These are phyloP conservation scores for Nebria brevicollis DNA, from an alignment of 2,888 invertebrate genomes.

Conservation along the genomic window DNA sequence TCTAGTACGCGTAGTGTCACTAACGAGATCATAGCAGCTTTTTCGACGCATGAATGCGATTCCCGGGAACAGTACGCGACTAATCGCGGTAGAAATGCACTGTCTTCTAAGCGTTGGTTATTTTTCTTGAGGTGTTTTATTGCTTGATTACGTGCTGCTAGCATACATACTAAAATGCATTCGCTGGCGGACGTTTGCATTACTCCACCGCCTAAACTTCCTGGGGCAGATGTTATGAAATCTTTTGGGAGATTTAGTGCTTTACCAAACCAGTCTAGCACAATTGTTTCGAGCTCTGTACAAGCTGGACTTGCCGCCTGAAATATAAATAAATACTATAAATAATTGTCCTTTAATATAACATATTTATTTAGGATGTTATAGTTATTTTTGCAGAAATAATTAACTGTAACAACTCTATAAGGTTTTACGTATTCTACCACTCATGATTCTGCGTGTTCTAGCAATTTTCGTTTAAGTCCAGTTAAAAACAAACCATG, in stretches of 20 bases:
- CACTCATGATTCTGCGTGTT: not conserved
- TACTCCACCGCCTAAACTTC: slow-evolving; percentile 79
- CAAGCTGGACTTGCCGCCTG: slow-evolving; percentile 87
- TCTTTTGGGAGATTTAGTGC: slow-evolving; percentile 78
- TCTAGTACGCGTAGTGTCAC: slow-evolving; percentile 78
- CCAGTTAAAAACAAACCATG: not conserved
- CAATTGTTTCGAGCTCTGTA: slow-evolving; percentile 86
- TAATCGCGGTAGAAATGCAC: slow-evolving; percentile 77
- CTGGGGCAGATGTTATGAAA: slow-evolving; percentile 68
- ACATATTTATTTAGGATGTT: not conserved
- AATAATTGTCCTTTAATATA: not conserved
- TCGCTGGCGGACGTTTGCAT: slow-evolving; percentile 87
- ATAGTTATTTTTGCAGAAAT: too few relatives aligned
- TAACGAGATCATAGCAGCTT: slow-evolving; percentile 81
- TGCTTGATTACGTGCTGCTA: slow-evolving; percentile 80
- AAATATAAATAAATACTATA: slow-evolving; percentile 34
- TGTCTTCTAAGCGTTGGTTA: slow-evolving; percentile 67
- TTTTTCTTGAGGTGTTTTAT: slow-evolving; percentile 72
- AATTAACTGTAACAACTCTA: too few relatives aligned
- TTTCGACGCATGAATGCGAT: slow-evolving; percentile 81
- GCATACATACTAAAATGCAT: slow-evolving; percentile 79
- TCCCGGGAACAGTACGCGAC: slow-evolving; percentile 81
- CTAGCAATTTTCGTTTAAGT: not conserved
- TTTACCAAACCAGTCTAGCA: slow-evolving; percentile 84
- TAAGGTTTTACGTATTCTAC: too few relatives aligned